Conservation (phyloP, 2,888 invertebrate species). For the Apamea monoglypha region DNA sequence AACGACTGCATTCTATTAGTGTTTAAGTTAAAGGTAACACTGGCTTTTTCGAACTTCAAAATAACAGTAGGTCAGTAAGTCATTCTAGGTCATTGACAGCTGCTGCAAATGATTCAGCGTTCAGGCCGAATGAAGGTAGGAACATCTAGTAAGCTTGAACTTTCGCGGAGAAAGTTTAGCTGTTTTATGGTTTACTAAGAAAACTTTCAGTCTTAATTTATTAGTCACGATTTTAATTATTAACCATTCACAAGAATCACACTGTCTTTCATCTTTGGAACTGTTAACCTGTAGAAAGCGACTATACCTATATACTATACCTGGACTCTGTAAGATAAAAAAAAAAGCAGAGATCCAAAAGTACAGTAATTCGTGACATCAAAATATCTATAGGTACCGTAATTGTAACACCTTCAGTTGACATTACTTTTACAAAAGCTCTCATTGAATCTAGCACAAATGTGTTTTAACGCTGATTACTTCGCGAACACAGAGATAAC, state of each 20-base stretch:
- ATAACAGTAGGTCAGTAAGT: not conserved
- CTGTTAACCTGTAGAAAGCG: not conserved
- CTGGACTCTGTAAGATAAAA: not conserved
- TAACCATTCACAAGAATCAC: constrained; percentile 1
- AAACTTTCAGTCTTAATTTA: constrained; percentile 34
- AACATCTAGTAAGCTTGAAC: constrained; percentile 47
- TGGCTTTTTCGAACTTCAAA: not conserved
- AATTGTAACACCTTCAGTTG: constrained; percentile 26
- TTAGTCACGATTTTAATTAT: constrained; percentile 22
- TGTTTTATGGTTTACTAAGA: constrained; percentile 20
- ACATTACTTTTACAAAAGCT: constrained; percentile 30
- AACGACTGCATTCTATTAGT: not conserved
- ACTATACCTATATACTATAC: too few relatives aligned
- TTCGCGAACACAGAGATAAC: constrained; percentile 41
- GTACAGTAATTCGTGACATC: constrained; percentile 4
- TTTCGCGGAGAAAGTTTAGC: constrained; percentile 68
- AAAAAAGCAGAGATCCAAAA: not conserved
- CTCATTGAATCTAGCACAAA: constrained; percentile 38
- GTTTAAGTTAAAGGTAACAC: not conserved
- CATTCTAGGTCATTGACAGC: constrained; percentile 30
- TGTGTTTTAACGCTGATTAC: constrained; percentile 23
- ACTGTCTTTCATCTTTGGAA: not conserved
- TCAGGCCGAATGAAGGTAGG: constrained; percentile 6
- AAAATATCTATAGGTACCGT: constrained; percentile 18
- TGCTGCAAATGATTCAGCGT: constrained; percentile 24